A percentile compares a stretch with the other conserved stretches of the same genome.
Evolutionary conservation across 2,888 invertebrate species (phyloP).

Genomic region (Hydroisotoma schaefferi): DNA sequence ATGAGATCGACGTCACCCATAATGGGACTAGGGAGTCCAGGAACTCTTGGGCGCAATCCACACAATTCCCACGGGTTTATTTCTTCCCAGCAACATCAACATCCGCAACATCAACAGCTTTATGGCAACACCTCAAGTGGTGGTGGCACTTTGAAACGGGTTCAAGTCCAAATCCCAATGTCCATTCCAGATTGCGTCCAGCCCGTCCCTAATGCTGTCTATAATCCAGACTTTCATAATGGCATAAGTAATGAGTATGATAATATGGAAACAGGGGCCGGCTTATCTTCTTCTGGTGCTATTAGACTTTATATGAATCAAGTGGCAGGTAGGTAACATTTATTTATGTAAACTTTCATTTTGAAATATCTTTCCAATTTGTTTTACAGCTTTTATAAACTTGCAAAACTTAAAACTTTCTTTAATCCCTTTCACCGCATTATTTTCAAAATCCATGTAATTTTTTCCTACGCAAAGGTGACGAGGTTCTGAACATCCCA

Average conservation of each 20-base stretch:
- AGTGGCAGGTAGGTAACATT: constrained; percentile 36
- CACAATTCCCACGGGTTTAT: constrained; percentile 28
- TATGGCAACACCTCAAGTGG: background rate
- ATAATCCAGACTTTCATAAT: constrained; percentile 20
- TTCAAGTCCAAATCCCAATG: constrained; percentile 30
- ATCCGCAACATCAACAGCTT: background rate
- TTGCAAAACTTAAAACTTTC: background rate
- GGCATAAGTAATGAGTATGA: constrained; percentile 24
- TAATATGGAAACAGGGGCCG: constrained; percentile 25
- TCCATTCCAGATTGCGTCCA: constrained; percentile 46
- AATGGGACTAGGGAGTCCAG: constrained; percentile 40
- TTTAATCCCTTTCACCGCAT: too few species aligned
- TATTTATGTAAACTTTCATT: background rate
- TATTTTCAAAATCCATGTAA: too few species aligned
- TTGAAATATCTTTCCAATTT: background rate
- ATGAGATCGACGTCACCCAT: constrained; percentile 44
- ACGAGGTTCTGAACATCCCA: constrained; percentile 31
- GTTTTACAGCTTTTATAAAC: background rate
- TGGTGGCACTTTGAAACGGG: constrained; percentile 28
- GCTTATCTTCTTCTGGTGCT: constrained; percentile 9
- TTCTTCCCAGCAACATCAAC: constrained; percentile 15
- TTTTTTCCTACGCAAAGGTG: constrained; percentile 26
- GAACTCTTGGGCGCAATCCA: constrained; percentile 27
- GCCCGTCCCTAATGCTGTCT: constrained; percentile 27
- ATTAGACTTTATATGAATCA: constrained; percentile 48